Evolutionary conservation across 2,888 invertebrate species (phyloP), one percentile per base, ranked within the genome.

Genomic region (Ichneumoninae sp.): DNA sequence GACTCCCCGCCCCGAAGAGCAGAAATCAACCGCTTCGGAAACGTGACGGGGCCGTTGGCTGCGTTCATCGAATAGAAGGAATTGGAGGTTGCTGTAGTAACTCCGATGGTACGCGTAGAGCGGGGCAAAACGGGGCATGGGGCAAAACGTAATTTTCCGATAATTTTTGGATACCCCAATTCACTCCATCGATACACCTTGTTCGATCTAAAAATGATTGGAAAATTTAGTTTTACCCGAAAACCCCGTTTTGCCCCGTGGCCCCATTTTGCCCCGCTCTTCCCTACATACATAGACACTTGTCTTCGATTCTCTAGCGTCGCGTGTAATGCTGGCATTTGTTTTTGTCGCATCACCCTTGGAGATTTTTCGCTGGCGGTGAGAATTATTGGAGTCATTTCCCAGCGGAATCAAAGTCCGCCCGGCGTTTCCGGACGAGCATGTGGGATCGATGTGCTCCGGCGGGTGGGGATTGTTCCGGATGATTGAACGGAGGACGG

Each of bases 371-470:
- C 6, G 22, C 33, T 19, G 36, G 50, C 26, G 70, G 50, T 6
- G 69, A 79, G 74, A 78, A 75, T 81, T 47, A 85, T 78, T 30
- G 78, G 50, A 75, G 66, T 81, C 50, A 78, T 70, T 79, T 81
- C 73, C 68, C 77, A 50, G 26, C 13, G 33, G 68, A 77, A 81
- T 63, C 54, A 36, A 10, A 63, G 54, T 71, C 54, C 22, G 75
- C 33, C 76, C 40, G 63, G 70, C 44, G 57, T 13, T 70, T 47
- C 44, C 19, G 16, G 75, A 69, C 50, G 36, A 52, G 60, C n/a
- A 22, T 36, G 57, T n/a, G 50, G n/a, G 65, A 65, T 75, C 50
- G 50, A 75, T 65, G 60, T n/a, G 47, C 65, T 33, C 52, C 74
- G 54, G 33, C 19, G 33, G n/a, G 40, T 40, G 71, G 52, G 57